A percentile compares a stretch with the other conserved stretches of the same genome.
Evolutionary conservation across 2,113 vertebrate genomes (phyloP).

Genomic region (Strigops habroptila): DNA sequence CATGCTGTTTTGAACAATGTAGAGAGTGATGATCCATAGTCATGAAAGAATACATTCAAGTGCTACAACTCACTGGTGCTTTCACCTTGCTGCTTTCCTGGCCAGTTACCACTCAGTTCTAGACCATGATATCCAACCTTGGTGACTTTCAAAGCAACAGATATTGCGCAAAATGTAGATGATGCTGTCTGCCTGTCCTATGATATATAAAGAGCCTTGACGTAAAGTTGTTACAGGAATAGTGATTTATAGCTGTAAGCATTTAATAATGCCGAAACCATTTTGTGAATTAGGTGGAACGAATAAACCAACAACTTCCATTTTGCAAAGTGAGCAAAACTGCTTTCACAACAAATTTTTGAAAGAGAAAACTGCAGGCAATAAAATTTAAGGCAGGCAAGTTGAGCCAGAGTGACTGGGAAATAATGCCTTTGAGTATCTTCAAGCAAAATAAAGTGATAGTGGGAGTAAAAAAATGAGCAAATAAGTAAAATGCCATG

Average conservation of each 20-base stretch:
- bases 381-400: slow-evolving; percentile 12
- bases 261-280: neutral
- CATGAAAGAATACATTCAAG: neutral
- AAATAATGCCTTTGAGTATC: neutral
- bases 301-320: neutral
- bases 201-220: neutral
- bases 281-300: neutral
- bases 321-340: slow-evolving; percentile 45
- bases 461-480: neutral
- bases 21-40: neutral
- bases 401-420: neutral
- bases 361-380: slow-evolving; percentile 14
- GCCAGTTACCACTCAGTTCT: neutral
- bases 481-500: neutral
- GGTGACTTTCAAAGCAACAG: neutral
- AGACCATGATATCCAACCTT: neutral
- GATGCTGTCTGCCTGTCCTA: neutral
- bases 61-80: neutral
- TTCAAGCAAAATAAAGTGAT: slow-evolving; percentile 17
- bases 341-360: slow-evolving; percentile 7
- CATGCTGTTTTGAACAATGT: neutral
- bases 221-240: neutral
- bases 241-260: neutral
- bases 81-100: neutral
- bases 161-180: neutral